These are phyloP conservation scores for Psittacula derbiana DNA, from an alignment of 2,797 vertebrate species.

Conservation along the genomic window DNA sequence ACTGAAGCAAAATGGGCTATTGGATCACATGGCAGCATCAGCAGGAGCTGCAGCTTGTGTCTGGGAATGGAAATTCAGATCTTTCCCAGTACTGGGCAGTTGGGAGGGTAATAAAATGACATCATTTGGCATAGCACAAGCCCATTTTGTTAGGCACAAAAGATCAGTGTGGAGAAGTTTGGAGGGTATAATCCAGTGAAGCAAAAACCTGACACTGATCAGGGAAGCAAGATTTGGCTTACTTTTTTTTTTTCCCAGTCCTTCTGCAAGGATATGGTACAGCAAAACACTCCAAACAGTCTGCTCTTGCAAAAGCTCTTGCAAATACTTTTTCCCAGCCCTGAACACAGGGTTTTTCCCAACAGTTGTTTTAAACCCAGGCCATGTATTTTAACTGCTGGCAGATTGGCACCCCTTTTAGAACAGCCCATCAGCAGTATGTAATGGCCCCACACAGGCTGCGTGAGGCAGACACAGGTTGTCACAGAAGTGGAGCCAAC, in stretches of 20 bases:
- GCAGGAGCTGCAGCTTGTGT: background rate
- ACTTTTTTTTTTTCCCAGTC: background rate
- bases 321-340: background rate
- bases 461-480: background rate
- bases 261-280: background rate
- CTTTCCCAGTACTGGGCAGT: background rate
- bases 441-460: background rate
- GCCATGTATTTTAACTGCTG: background rate
- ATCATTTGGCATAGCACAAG: background rate
- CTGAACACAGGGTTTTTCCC: background rate
- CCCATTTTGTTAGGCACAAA: background rate
- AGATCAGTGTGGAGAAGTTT: background rate
- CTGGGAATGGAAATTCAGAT: background rate
- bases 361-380: background rate
- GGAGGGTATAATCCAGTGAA: background rate
- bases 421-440: background rate
- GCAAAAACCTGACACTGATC: background rate
- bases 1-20: background rate
- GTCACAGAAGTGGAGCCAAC: rapidly evolving
- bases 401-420: background rate
- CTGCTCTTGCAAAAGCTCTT: background rate
- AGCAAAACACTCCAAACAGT: background rate
- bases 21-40: rapidly evolving
- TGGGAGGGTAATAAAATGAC: background rate
- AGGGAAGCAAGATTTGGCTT: background rate